These are phyloP conservation scores for Novumbra hubbsi DNA, from an alignment of 2,797 vertebrate species.

Conservation along the genomic window DNA sequence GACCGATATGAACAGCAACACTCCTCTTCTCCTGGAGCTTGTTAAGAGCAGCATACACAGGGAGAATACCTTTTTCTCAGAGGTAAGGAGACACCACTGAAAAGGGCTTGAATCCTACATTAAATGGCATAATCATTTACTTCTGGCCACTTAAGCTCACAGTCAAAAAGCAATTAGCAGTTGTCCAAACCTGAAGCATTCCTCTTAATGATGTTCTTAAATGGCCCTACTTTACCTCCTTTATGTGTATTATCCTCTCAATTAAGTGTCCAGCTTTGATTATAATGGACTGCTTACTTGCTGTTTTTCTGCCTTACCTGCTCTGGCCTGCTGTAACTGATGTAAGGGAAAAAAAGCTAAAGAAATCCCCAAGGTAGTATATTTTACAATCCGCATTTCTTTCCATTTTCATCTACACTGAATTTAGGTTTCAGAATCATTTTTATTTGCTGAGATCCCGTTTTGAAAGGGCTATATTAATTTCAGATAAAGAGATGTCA, in stretches of 20 bases:
- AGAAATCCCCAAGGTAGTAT: slow-evolving; percentile 31
- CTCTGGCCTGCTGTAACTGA: not conserved
- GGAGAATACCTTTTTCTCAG: slow-evolving; percentile 48
- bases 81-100: slow-evolving; percentile 62
- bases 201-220: not conserved
- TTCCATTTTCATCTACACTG: not conserved
- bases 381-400: not conserved
- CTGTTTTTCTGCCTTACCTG: not conserved
- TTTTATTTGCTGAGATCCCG: too few species aligned
- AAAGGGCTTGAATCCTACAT: not conserved
- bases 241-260: not conserved
- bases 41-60: slow-evolving; percentile 75
- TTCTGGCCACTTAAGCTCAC: not conserved
- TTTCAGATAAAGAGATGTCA: too few species aligned
- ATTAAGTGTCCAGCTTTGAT: not conserved
- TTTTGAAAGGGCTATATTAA: too few species aligned
- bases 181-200: not conserved
- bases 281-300: slow-evolving; percentile 1
- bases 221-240: not conserved
- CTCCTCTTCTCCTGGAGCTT: slow-evolving; percentile 84
- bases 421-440: too few species aligned
- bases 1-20: slow-evolving; percentile 71
- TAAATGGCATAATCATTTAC: not conserved
- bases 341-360: slow-evolving; percentile 28
- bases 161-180: not conserved